Evolutionary conservation across 2,113 vertebrate genomes (phyloP).

Genomic region (Melanocharis versteri): DNA sequence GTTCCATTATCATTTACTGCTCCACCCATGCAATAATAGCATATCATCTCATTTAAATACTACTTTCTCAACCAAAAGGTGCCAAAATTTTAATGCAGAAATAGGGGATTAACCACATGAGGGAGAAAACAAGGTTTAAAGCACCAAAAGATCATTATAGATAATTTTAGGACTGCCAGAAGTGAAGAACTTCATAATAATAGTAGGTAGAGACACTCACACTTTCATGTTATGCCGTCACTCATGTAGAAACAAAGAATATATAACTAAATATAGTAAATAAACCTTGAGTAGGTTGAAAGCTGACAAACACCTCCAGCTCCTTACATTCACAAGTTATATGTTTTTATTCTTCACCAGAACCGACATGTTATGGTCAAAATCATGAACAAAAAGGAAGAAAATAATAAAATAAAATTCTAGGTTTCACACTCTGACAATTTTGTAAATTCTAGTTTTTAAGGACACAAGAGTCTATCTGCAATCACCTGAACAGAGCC

Average conservation of each 20-base stretch:
- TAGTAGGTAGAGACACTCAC: neutral
- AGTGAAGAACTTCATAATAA: neutral
- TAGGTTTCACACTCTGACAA: neutral
- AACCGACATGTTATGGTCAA: neutral
- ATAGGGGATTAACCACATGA: neutral
- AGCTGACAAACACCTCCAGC: neutral
- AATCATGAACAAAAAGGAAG: neutral
- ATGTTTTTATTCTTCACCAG: neutral
- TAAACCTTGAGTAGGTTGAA: neutral
- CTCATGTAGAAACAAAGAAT: neutral
- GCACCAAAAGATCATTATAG: neutral
- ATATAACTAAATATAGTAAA: slow-evolving; percentile 23
- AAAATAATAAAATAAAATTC: neutral
- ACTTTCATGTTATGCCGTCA: neutral
- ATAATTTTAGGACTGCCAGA: neutral
- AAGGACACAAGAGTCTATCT: neutral
- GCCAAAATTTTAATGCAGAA: neutral
- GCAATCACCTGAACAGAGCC: neutral
- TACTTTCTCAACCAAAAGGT: neutral
- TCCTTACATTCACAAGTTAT: neutral
- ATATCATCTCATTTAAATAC: neutral
- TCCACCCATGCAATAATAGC: neutral
- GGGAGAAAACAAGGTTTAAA: neutral
- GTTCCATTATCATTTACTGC: neutral
- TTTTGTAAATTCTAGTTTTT: neutral